Conservation (phyloP, 2,113 vertebrate species). For the Campylomormyrus tamandua region DNA sequence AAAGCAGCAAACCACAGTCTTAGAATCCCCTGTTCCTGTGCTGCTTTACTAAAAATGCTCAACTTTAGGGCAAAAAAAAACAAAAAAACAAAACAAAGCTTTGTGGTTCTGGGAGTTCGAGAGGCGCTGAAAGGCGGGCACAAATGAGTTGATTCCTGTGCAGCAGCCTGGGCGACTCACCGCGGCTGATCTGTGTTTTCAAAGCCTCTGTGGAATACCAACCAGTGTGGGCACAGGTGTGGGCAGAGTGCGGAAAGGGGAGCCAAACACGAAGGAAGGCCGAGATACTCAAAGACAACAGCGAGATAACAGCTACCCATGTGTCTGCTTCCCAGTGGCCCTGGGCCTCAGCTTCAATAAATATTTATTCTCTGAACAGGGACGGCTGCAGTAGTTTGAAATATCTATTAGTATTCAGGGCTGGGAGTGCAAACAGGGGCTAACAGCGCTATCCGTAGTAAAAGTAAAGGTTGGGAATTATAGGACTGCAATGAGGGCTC, state of each 20-base stretch:
- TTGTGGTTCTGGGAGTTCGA: background rate
- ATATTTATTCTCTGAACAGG: conserved; percentile 19
- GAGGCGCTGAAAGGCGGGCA: background rate
- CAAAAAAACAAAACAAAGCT: background rate
- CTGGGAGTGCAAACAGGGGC: background rate
- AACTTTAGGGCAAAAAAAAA: background rate
- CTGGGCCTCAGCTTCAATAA: background rate
- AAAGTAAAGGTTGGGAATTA: background rate
- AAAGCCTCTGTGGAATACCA: background rate
- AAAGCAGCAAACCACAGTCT: background rate
- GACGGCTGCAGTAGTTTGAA: background rate
- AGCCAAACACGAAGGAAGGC: background rate
- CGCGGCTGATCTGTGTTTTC: background rate
- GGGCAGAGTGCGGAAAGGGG: background rate
- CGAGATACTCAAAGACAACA: background rate
- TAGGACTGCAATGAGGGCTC: background rate
- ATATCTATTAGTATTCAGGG: background rate
- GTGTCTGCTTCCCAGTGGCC: background rate
- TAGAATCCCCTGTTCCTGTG: background rate
- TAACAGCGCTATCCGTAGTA: background rate
- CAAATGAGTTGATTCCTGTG: conserved; percentile 6
- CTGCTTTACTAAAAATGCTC: background rate
- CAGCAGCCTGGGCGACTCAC: background rate
- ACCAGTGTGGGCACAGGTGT: conserved; percentile 17
- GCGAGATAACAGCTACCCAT: conserved; percentile 2